phyloP scores from a whole-genome alignment of 2,113 vertebrate species.

The Heterocephalus glaber region DNA sequence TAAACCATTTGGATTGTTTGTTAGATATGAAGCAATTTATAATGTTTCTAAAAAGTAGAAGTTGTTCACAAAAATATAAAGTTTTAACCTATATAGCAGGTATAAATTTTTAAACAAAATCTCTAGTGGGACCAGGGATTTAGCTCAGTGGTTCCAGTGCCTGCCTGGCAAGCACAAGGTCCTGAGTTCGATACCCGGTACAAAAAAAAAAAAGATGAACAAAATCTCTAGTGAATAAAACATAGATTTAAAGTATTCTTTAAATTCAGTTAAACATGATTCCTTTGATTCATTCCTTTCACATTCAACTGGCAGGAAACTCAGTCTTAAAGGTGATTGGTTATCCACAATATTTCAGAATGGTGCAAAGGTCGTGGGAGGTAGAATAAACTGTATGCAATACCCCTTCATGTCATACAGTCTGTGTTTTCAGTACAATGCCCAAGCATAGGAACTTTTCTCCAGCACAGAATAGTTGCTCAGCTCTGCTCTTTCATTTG shows the following conservation, averaged over 20 bases:
- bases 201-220: too few species aligned
- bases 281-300: background rate
- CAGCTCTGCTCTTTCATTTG: background rate
- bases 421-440: background rate
- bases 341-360: background rate
- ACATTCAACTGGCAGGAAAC: background rate
- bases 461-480: background rate
- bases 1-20: background rate
- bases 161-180: too few species aligned
- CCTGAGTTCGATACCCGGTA: too few species aligned
- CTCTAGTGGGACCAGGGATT: too few species aligned
- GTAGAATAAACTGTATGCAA: background rate
- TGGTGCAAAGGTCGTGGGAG: accelerated
- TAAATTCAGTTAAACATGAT: background rate
- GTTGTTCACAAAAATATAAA: background rate
- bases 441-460: background rate
- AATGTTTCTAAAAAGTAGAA: background rate
- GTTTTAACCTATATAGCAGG: background rate
- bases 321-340: background rate
- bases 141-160: too few species aligned
- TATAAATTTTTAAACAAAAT: background rate
- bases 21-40: background rate
- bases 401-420: background rate
- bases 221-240: background rate
- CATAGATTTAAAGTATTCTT: background rate